phyloP scores from a whole-genome alignment of 2,888 invertebrate genomes.

The Tolmerus cingulatus region DNA sequence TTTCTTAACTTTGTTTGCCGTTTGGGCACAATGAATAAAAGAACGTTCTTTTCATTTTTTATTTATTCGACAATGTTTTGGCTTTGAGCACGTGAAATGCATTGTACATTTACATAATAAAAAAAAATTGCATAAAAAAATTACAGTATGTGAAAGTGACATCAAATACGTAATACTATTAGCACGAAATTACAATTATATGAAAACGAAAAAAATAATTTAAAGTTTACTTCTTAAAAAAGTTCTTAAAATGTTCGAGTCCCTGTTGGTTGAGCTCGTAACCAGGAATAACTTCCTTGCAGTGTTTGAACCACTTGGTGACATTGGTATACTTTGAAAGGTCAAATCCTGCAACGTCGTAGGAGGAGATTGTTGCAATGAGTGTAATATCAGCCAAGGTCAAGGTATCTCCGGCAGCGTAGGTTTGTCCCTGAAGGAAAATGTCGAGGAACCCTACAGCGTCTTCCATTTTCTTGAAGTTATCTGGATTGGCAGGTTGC shows the following conservation, averaged over 20 bases:
- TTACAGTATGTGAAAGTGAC: neutral
- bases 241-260: conserved; percentile 66
- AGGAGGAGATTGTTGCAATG: conserved; percentile 73
- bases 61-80: neutral
- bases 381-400: conserved; percentile 82
- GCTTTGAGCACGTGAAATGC: neutral
- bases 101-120: neutral
- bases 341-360: conserved; percentile 74
- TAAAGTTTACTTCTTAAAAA: conserved; percentile 51
- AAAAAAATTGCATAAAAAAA: neutral
- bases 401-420: conserved; percentile 74
- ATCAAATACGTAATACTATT: conserved; percentile 19
- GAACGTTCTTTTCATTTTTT: neutral
- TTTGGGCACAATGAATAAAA: neutral
- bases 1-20: neutral
- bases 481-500: conserved; percentile 71
- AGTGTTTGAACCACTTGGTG: conserved; percentile 69
- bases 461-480: conserved; percentile 73
- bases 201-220: neutral
- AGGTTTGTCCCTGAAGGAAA: conserved; percentile 76
- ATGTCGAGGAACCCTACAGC: conserved; percentile 74
- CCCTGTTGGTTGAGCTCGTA: conserved; percentile 70
- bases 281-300: conserved; percentile 68
- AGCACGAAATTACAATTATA: conserved; percentile 8
- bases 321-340: conserved; percentile 75